Evolutionary conservation across 2,113 vertebrate genomes (phyloP), one percentile per base, ranked within the genome.

Genomic region (Anarrhichthys ocellatus): DNA sequence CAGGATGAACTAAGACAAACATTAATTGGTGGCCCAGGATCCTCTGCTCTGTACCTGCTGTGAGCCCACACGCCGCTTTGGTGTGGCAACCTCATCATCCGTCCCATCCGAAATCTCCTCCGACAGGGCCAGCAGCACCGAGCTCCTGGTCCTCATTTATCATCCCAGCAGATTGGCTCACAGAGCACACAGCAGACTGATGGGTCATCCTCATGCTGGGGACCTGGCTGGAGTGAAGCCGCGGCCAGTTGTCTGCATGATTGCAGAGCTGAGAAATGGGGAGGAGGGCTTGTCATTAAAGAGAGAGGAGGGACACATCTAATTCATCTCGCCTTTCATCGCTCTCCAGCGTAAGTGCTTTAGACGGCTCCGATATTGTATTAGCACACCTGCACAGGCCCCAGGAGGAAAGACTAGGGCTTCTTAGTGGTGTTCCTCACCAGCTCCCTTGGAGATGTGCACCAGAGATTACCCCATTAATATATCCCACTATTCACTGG

Each of bases 391-490:
- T 93, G 94, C 92, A 83, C 77, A 77, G 84, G 80, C 76, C 77
- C 89, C 89, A 87, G 88, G 95, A 95, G 93, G 92, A 90, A 95
- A 91, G 82, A 93, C 76, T 77, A 80, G 77, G 91, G 88, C 92
- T 89, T 91, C 78, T 74, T 92, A 91, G 75, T 83, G 80, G 83
- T 74, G 81, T 92, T 94, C 92, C 88, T 92, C 85, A 90, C 88
- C 63, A 86, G 91, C 83, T 96, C 81, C 86, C 91, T 92, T 34
- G 17, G 84, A 91, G 93, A 91, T 91, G 90, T 89, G 88, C 89
- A 93, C 90, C 88, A 87, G 88, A 95, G 93, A 96, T 95, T 95
- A 94, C 95, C 96, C 95, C 91, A 95, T 96, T 97, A 96, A 97
- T 96, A 95, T 92, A 93, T 94, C 94, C 89, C 88, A 93, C 91